phyloP scores from a whole-genome alignment of 2,797 vertebrate species.

The Gymnoscopelus microlampas region DNA sequence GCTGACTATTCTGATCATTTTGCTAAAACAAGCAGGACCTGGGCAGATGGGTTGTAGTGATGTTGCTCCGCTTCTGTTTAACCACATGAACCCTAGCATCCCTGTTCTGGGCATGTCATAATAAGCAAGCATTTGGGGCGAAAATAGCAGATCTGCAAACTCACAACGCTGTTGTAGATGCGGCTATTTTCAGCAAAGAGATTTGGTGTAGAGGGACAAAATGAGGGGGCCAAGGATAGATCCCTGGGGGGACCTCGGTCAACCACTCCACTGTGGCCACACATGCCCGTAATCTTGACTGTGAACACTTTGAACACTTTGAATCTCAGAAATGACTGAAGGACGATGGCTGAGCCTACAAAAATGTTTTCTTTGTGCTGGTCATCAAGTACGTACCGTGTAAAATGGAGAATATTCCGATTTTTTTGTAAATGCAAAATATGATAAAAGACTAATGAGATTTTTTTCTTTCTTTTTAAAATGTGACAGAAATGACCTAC shows the following conservation, averaged over 20 bases:
- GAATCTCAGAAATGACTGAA: constrained; percentile 15
- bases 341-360: constrained; percentile 12
- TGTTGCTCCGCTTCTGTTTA: constrained; percentile 23
- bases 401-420: constrained; percentile 8
- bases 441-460: constrained; percentile 22
- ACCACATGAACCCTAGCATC: constrained; percentile 17
- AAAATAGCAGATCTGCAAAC: too few species aligned
- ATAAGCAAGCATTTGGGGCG: too few species aligned
- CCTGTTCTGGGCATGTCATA: too few species aligned
- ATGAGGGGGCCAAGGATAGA: too few species aligned
- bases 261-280: constrained; percentile 17
- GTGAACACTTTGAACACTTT: background rate
- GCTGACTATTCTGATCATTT: constrained; percentile 62
- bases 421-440: constrained; percentile 24
- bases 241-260: too few species aligned
- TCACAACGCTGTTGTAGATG: too few species aligned
- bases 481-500: constrained; percentile 57
- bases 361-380: constrained; percentile 4
- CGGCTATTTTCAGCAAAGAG: too few species aligned
- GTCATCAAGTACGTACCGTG: constrained; percentile 30
- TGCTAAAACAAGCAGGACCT: constrained; percentile 38
- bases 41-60: constrained; percentile 44
- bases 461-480: constrained; percentile 25
- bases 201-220: too few species aligned
- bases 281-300: constrained; percentile 27